Evolutionary conservation across 2,888 invertebrate species (phyloP).

Genomic region (Phoronis australis): DNA sequence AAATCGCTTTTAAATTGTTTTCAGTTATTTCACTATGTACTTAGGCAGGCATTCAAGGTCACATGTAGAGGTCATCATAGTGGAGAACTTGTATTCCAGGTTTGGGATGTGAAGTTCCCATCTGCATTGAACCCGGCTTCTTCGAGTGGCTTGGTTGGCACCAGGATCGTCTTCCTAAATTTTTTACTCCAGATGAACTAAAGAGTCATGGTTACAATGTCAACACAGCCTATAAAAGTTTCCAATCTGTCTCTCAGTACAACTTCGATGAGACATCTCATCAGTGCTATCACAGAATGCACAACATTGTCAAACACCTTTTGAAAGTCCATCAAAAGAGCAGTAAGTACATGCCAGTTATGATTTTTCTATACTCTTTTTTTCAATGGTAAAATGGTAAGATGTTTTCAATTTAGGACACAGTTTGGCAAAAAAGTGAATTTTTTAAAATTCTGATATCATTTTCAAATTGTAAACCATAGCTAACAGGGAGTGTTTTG

Average conservation of each 20-base stretch:
- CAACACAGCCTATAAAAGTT: conserved; percentile 65
- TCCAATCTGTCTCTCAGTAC: conserved; percentile 43
- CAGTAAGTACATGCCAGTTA: too few relatives aligned
- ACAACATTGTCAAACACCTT: conserved; percentile 59
- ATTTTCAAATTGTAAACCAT: too few relatives aligned
- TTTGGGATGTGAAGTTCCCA: conserved; percentile 37
- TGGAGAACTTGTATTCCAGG: conserved; percentile 56
- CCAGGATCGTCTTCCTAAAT: conserved; percentile 38
- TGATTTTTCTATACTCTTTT: too few relatives aligned
- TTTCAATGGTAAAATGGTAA: too few relatives aligned
- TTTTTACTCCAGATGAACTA: conserved; percentile 61
- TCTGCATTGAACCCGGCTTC: conserved; percentile 75
- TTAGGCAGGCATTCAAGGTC: too few relatives aligned
- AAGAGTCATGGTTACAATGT: conserved; percentile 71
- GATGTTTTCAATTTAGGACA: too few relatives aligned
- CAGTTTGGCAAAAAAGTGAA: too few relatives aligned
- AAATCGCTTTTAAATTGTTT: too few relatives aligned
- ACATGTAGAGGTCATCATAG: too few relatives aligned
- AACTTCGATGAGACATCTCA: conserved; percentile 61
- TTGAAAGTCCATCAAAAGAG: conserved; percentile 58
- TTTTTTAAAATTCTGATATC: too few relatives aligned
- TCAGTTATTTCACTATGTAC: too few relatives aligned
- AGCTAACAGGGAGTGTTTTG: too few relatives aligned
- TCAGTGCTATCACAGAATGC: conserved; percentile 64
- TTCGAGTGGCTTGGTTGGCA: conserved; percentile 95